A percentile compares a stretch with the other conserved stretches of the same genome.
These are phyloP conservation scores for Zosterops hypoxanthus DNA, from an alignment of 2,113 vertebrate genomes.

Conservation along the genomic window DNA sequence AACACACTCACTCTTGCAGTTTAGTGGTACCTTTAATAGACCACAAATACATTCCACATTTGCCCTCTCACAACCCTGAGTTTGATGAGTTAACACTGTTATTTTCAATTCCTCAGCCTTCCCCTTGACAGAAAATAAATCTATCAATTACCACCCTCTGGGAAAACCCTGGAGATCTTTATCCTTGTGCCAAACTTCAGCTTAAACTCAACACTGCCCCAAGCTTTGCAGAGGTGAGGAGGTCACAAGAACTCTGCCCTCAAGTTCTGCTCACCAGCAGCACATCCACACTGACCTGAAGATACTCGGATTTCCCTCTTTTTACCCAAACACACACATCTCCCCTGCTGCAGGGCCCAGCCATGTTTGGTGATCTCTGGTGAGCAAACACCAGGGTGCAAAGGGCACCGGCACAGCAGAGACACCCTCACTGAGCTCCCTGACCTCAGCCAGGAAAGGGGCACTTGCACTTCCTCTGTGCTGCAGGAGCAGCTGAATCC, in stretches of 20 bases:
- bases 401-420: background rate
- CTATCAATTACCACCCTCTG: background rate
- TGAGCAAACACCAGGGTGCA: background rate
- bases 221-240: background rate
- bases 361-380: fast-evolving
- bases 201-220: background rate
- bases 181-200: background rate
- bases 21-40: background rate
- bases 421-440: background rate
- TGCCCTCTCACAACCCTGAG: background rate
- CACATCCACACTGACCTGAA: background rate
- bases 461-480: background rate
- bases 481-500: background rate
- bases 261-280: background rate
- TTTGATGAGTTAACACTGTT: background rate
- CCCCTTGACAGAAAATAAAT: background rate
- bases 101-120: background rate
- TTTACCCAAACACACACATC: background rate
- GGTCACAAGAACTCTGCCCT: background rate
- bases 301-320: background rate
- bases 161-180: background rate
- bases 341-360: background rate
- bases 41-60: background rate
- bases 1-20: background rate
- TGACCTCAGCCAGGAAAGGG: background rate